These are phyloP conservation scores for Epiblema foenella DNA, from an alignment of 2,888 invertebrate genomes.

Conservation along the genomic window DNA sequence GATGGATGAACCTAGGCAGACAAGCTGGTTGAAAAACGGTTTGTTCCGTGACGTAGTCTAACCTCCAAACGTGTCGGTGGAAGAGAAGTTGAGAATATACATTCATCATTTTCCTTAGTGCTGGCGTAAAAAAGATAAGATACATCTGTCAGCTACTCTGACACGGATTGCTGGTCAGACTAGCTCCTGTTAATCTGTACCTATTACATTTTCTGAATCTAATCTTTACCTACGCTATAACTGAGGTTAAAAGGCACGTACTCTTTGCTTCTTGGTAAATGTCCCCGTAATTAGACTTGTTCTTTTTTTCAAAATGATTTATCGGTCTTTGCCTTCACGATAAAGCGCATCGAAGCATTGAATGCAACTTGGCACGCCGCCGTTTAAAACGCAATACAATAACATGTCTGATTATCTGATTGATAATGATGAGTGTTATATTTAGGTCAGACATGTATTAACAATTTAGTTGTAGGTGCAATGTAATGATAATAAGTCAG, in stretches of 20 bases:
- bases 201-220: neutral
- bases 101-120: neutral
- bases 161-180: slow-evolving; percentile 1
- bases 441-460: slow-evolving; percentile 46
- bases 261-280: neutral
- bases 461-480: neutral
- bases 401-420: slow-evolving; percentile 40
- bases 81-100: neutral
- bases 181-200: neutral
- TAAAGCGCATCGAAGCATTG: slow-evolving; percentile 22
- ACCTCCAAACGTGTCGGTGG: neutral
- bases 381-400: slow-evolving; percentile 25
- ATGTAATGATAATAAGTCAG: neutral
- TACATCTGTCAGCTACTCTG: neutral
- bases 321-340: neutral
- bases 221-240: neutral
- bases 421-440: slow-evolving; percentile 37
- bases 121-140: neutral
- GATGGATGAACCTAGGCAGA: slow-evolving; percentile 49
- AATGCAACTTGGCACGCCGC: slow-evolving; percentile 14
- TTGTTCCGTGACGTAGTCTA: slow-evolving; percentile 37
- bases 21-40: slow-evolving; percentile 19
- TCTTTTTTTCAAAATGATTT: neutral
- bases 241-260: neutral
- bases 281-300: neutral